Base-by-base conservation (phyloP, 2,113 vertebrate genomes). In the Sminthopsis crassicaudata region DNA sequence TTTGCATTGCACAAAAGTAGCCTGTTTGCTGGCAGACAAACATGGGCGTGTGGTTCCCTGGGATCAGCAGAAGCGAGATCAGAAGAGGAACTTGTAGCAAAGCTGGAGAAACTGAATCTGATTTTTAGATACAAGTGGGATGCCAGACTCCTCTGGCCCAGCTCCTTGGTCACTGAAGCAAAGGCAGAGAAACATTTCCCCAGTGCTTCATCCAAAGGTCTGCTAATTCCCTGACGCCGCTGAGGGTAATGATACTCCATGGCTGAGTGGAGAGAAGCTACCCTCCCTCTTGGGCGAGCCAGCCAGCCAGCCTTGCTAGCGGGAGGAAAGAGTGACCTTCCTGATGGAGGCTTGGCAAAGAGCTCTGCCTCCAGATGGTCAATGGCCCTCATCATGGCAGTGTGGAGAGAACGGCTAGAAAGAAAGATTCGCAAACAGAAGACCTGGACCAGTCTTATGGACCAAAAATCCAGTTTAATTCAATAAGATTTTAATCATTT, bases 101-200 rank as follows among this genome's bases (percentile, higher is more conserved):
- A 92, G 19, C 93, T 53, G 89, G 88, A 95, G 88, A 50, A 90
- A 95, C 92, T 42, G 92, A 90, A 90, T 93, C 93, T 93, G 92
- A 60, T 57, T 95, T 92, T 88, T 97, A 92, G 96, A 95, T 97
- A 97, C 96, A 96, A 96, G 95, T 95, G 91, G 95, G 91, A 92
- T 95, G 92, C 90, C 48, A 91, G 0, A 9, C 57, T 91, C 46
- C 90, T 92, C 94, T 67, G 90, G 67, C 93, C 91, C 23, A 25
- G 92, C 52, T 91, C 30, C 84, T 90, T 95, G 92, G 91, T 97
- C 36, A 96, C 88, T 89, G 96, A 90, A 91, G 95, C n/a, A 1
- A 0, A 23, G 36, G 16, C 67, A 84, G n/a, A 16, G 67, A 84
- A 84, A 84, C 67, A 84, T 90, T 90, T 51, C 89, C 48, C 89